A percentile compares a stretch with the other conserved stretches of the same genome.
Conservation (phyloP, 2,888 invertebrate genomes). For the Arenicola marina region DNA sequence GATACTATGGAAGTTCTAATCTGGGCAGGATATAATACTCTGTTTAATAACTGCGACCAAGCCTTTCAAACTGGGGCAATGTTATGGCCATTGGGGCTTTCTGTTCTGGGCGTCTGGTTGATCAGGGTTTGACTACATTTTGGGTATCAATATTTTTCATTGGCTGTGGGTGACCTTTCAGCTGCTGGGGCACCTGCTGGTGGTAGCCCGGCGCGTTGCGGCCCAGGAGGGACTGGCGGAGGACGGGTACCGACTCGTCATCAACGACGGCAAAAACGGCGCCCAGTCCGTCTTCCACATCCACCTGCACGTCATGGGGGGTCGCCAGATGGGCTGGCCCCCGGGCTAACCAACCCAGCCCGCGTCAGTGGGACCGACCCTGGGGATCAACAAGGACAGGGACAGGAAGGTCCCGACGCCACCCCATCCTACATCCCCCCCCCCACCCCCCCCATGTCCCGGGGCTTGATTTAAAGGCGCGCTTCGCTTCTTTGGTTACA, state of each 20-base stretch:
- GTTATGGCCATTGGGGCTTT: too few species aligned
- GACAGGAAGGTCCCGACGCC: too few species aligned
- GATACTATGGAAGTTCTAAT: too few species aligned
- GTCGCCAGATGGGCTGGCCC: slow-evolving; percentile 92
- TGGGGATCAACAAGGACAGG: too few species aligned
- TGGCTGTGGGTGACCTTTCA: slow-evolving; percentile 50
- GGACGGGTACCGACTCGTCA: slow-evolving; percentile 84
- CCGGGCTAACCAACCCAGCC: slow-evolving; percentile 70
- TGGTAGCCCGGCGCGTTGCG: slow-evolving; percentile 82
- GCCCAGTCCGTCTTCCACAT: slow-evolving; percentile 94
- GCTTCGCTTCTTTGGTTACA: too few species aligned
- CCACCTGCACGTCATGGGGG: slow-evolving; percentile 92
- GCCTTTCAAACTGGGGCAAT: not conserved
- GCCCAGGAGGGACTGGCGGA: slow-evolving; percentile 71
- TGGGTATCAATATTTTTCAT: not conserved
- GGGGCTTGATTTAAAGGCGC: too few species aligned
- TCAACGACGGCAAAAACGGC: slow-evolving; percentile 91
- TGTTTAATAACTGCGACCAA: not conserved
- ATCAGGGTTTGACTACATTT: too few species aligned
- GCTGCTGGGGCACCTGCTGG: slow-evolving; percentile 80
- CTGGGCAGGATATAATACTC: too few species aligned
- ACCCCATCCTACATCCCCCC: too few species aligned
- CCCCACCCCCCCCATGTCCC: too few species aligned
- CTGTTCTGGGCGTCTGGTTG: too few species aligned
- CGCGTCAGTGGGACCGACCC: too few species aligned